A percentile compares a stretch with the other conserved stretches of the same genome.
These are phyloP conservation scores for Phorcus lineatus DNA, from an alignment of 2,888 invertebrate genomes.

Conservation along the genomic window DNA sequence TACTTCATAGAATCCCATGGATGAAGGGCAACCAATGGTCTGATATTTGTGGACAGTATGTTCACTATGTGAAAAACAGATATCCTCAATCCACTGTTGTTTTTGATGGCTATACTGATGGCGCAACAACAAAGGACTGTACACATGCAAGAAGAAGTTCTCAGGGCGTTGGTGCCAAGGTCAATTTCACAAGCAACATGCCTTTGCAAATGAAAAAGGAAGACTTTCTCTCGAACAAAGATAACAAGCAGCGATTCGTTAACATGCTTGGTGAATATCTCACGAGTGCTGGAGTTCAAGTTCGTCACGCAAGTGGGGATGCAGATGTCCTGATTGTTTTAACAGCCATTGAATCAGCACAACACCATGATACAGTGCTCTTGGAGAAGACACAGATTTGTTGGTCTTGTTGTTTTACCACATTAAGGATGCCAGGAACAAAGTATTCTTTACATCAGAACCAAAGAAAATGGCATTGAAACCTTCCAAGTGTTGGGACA, in stretches of 20 bases:
- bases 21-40: background rate
- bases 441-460: background rate
- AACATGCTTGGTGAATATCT: background rate
- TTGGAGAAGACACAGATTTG: slow-evolving; percentile 37
- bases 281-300: background rate
- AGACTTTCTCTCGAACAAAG: slow-evolving; percentile 28
- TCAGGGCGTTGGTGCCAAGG: slow-evolving; percentile 15
- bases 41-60: background rate
- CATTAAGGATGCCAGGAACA: background rate
- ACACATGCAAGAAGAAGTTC: slow-evolving; percentile 25
- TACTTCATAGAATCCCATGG: slow-evolving; percentile 7
- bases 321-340: no score
- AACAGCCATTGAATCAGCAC: no score
- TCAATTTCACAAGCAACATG: slow-evolving; percentile 25
- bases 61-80: no score
- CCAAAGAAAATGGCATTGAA: no score
- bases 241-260: slow-evolving; percentile 10
- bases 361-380: background rate
- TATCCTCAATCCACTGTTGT: slow-evolving; percentile 23
- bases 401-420: slow-evolving; percentile 27
- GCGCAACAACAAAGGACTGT: slow-evolving; percentile 30
- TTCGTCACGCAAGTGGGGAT: no score
- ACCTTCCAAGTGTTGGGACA: no score
- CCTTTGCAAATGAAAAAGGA: slow-evolving; percentile 35
- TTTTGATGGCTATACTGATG: slow-evolving; percentile 33